Evolutionary conservation across 2,113 vertebrate genomes (phyloP), one percentile per base, ranked within the genome.

Genomic region (Arothron firmamentum): DNA sequence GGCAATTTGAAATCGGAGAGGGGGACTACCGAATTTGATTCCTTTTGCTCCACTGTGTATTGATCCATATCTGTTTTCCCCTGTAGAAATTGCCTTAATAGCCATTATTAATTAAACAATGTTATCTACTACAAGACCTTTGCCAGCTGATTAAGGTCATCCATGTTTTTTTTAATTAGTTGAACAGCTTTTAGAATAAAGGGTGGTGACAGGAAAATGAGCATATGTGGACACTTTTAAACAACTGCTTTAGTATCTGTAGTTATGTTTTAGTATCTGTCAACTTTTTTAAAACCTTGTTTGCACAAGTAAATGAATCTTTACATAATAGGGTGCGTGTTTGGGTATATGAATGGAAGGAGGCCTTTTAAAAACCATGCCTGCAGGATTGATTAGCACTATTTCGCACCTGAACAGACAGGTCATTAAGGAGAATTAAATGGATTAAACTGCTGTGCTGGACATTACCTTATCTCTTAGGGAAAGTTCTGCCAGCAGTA

Each of bases 101-200:
- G 64, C 56, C 51, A 82, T 81, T 88, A 85, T 86, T 87, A 87
- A 87, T 87, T 59, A 60, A 31, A 57, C 79, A 76, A 88, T 87
- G 83, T 89, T 84, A 88, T 80, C 77, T 67, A 79, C 58, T 79
- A 72, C 79, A 86, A 70, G 51, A 38, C 60, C 67, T 77, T 72
- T 57, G 54, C 82, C 84, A 62, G 58, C 60, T 80, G 75, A 90
- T 89, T 87, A 88, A 88, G 80, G 55, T 74, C 76, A 83, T 87
- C 84, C 83, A 61, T 86, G 82, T 78, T 53, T 56, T 81, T 59
- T 80, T 16, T 45, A 6, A 84, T 81, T 83, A 77, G 74, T 85
- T 88, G 65, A 79, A 56, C 65, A 48, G 60, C 66, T 59, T 70
- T 74, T 34, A 73, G 66, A 74, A 76, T 56, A 59, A 57, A 53